Conservation (phyloP, 2,888 invertebrate genomes). For the Endomychus coccineus region DNA sequence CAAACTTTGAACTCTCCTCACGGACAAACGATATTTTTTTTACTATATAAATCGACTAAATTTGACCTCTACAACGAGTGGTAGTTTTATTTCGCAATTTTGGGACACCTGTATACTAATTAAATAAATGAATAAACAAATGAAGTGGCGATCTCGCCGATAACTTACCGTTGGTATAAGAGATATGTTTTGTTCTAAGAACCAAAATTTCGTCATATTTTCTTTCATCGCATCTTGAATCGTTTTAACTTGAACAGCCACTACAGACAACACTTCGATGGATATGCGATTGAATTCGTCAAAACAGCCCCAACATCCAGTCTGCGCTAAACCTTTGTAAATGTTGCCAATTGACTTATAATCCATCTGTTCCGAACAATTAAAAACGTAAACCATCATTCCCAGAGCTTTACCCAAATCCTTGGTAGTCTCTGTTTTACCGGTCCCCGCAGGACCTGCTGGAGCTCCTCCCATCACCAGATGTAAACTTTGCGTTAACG, state of each 20-base stretch:
- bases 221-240: constrained; percentile 81
- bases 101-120: too few species aligned
- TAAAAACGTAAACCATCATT: constrained; percentile 96
- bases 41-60: too few species aligned
- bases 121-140: too few species aligned
- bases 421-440: constrained; percentile 95
- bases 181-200: constrained; percentile 72
- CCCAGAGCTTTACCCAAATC: constrained; percentile 90
- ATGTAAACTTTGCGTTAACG: constrained; percentile 73
- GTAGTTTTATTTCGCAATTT: too few species aligned
- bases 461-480: constrained; percentile 96
- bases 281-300: constrained; percentile 95
- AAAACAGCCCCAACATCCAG: constrained; percentile 95
- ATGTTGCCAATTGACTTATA: constrained; percentile 92
- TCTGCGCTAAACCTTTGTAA: constrained; percentile 92
- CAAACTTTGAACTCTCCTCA: too few species aligned
- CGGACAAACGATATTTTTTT: too few species aligned
- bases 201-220: constrained; percentile 71
- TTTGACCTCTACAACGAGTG: too few species aligned
- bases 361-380: constrained; percentile 96
- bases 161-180: constrained; percentile 14
- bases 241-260: constrained; percentile 86
- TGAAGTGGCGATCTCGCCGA: too few species aligned
- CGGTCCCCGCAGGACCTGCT: constrained; percentile 92
- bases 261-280: constrained; percentile 90